Evolutionary conservation across 2,797 vertebrate species (phyloP), one percentile per base, ranked within the genome.

Genomic region (Liasis olivaceus): DNA sequence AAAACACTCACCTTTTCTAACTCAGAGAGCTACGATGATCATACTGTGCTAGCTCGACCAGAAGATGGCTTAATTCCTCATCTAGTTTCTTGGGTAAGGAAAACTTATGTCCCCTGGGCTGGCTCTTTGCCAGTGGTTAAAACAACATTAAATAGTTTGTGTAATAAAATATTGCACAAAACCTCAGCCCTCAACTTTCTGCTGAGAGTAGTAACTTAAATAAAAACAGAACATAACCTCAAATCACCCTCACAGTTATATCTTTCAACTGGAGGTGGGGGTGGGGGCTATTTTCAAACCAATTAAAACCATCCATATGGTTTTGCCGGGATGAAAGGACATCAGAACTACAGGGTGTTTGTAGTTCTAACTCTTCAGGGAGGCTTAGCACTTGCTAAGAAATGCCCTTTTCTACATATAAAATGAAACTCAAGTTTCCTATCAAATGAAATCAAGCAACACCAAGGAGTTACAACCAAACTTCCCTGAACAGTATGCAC

Each of bases 11-110:
- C 14, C 56, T 42, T 22, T 0, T 9, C 28, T 47, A 51, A 72
- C 0, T 0, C 36, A 90, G 69, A 91, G 14, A 66, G 60, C 22
- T 64, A 59, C 36, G 47, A 69, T 51, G 36, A 90, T 12, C 62
- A 36, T 89, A 62, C 69, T 69, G 85, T 64, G 89, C 60, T 84
- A 90, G 63, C 26, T 86, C 63, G 86, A 36, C 51, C 77, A 91
- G 81, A 56, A 77, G 64, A 89, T n/a, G 9, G 17, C 20, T 89
- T 42, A 92, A 89, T 62, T 60, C 58, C 17, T 59, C 60, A 36
- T 54, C 88, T 59, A 59, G 28, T 42, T 85, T 86, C 42, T 63
- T 88, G 58, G n/a, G 31, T 89, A 91, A 92, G 47, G 84, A 72
- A 56, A 89, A 86, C 56, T 89, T 22, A 64, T 69, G 72, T 58